Conservation (phyloP, 2,888 invertebrate genomes). For the Halocaridina rubra region DNA sequence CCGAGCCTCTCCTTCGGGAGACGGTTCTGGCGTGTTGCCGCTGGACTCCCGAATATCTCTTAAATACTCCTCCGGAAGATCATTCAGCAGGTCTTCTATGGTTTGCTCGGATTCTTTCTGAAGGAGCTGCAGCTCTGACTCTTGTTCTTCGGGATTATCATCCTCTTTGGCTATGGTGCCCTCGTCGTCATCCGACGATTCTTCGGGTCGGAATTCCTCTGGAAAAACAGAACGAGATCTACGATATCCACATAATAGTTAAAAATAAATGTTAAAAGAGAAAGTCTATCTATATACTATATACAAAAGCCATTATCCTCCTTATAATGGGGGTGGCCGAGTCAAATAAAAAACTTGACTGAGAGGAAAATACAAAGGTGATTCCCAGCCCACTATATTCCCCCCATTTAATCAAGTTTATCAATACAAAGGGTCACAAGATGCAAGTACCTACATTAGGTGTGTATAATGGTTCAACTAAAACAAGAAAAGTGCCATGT, state of each 20-base stretch:
- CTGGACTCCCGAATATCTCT: constrained; percentile 67
- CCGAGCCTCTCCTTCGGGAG: neutral
- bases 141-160: constrained; percentile 61
- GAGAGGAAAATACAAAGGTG: neutral
- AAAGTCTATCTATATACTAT: no score
- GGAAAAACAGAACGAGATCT: neutral
- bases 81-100: constrained; percentile 85
- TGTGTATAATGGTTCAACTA: no score
- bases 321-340: no score
- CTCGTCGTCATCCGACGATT: constrained; percentile 87
- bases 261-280: neutral
- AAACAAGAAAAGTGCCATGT: no score
- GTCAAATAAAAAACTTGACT: no score
- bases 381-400: no score
- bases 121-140: constrained; percentile 77
- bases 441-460: no score
- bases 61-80: constrained; percentile 84
- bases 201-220: constrained; percentile 83
- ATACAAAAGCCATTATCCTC: no score
- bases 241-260: neutral
- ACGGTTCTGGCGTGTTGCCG: neutral
- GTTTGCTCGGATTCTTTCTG: constrained; percentile 90
- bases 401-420: no score
- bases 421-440: no score
- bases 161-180: constrained; percentile 81